Percentiles rank a stretch among this genome's conserved stretches.
Conservation (phyloP, 2,113 vertebrate species). For the Epinephelus fuscoguttatus region DNA sequence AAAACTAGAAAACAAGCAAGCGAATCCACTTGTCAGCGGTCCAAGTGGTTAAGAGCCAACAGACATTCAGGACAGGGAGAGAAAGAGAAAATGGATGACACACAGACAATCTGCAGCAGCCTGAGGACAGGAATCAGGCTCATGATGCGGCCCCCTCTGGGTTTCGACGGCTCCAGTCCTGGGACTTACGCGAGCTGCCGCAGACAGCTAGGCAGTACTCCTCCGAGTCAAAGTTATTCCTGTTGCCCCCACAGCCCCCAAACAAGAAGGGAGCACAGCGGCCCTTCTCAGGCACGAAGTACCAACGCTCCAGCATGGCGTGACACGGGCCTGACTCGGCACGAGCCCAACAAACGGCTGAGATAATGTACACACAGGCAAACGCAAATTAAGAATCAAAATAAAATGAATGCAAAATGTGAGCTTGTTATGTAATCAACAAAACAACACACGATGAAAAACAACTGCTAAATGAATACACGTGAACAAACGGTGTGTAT, state of each 20-base stretch:
- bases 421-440: neutral
- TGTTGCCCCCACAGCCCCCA: constrained; percentile 98
- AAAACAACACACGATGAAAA: neutral
- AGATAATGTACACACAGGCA: constrained; percentile 65
- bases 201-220: constrained; percentile 99
- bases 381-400: constrained; percentile 47
- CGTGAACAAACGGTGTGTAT: neutral
- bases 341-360: constrained; percentile 98
- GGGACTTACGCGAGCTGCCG: constrained; percentile 96
- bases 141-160: constrained; percentile 39
- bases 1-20: neutral
- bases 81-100: constrained; percentile 36
- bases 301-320: constrained; percentile 96
- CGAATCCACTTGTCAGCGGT: constrained; percentile 36
- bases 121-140: constrained; percentile 50
- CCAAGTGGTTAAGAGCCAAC: constrained; percentile 51
- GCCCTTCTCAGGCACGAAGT: constrained; percentile 91
- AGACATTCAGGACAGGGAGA: constrained; percentile 31
- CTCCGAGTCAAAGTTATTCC: constrained; percentile 99
- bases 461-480: neutral
- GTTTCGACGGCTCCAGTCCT: constrained; percentile 27
- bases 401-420: constrained; percentile 15
- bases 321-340: constrained; percentile 94
- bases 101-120: constrained; percentile 51
- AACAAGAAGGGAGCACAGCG: constrained; percentile 95